Base-by-base conservation (phyloP, 2,888 invertebrate species). In the Holacanthella duospinosa region DNA sequence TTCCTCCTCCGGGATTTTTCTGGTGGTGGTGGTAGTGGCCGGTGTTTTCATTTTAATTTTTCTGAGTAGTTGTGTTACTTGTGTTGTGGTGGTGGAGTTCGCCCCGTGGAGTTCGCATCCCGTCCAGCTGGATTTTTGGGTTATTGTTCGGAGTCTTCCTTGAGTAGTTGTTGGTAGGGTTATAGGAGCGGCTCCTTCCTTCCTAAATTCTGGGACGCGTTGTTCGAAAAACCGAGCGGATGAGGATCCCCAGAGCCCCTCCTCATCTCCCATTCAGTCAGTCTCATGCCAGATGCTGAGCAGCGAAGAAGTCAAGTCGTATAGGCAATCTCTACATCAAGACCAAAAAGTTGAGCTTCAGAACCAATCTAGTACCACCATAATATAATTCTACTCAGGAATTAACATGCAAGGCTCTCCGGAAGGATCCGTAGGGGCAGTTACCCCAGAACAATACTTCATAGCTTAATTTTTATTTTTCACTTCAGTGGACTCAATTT, bases 241-340 rank as follows among this genome's bases (percentile, higher is more conserved):
- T n/a, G n/a, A n/a, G n/a, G n/a, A n/a, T n/a, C n/a, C n/a, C n/a
- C n/a, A n/a, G n/a, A n/a, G n/a, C n/a, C 68, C 64, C 66, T 68
- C 70, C 68, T 68, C 68, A 61, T 66, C 54, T 55, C 64, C 68
- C 71, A 67, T 69, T 69, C 69, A 71, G 29, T 61, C 55, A 61
- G 71, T 68, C 71, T 67, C 65, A 64, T 61, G 66, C 64, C 68
- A 71, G 71, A 68, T 67, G 68, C 67, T 68, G 66, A 71, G 65
- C 67, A 64, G 69, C 67, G 59, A 68, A 69, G 68, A 66, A 62
- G 66, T 36, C 36, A 66, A 62, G 66, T 36, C 36, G 6, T 36
- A 9, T 16, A 36, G 36, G 36, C 64, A 64, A 62, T 36, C 16
- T 36, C 36, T 9, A 9, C 36, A 36, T 16, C 9, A 36, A 36